phyloP scores from a whole-genome alignment of 2,888 invertebrate genomes.

The Hipparchia sbordonii region DNA sequence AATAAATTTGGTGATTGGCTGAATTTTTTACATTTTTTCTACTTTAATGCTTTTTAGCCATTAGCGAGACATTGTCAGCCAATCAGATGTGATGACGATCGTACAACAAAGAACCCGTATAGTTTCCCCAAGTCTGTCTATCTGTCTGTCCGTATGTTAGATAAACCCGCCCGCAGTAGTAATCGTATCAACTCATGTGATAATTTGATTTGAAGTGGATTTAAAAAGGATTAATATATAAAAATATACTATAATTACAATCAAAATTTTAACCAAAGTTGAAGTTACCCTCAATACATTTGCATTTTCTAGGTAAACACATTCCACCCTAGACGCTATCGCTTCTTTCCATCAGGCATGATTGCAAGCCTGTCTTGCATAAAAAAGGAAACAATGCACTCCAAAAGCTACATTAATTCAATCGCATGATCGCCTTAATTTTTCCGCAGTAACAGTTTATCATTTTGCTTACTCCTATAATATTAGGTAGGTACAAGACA shows the following conservation, averaged over 20 bases:
- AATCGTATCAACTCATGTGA: too few species aligned
- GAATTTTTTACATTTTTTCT: too few species aligned
- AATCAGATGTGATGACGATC: too few species aligned
- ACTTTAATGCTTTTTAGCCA: too few species aligned
- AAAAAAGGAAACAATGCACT: neutral
- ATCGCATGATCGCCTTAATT: conserved; percentile 16
- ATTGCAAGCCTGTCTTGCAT: neutral
- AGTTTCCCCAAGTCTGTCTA: too few species aligned
- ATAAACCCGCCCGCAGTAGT: too few species aligned
- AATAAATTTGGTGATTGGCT: too few species aligned
- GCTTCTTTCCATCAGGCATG: neutral
- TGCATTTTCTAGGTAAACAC: neutral
- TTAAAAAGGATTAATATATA: neutral
- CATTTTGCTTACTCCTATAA: conserved; percentile 9
- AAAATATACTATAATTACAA: neutral
- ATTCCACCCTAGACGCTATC: neutral
- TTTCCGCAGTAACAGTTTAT: conserved; percentile 17
- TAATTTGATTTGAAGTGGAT: too few species aligned
- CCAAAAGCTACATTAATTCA: neutral
- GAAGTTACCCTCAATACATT: neutral
- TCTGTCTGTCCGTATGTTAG: too few species aligned
- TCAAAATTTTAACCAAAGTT: neutral
- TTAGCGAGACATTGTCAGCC: too few species aligned
- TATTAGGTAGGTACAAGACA: conserved; percentile 6
- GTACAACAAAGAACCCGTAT: too few species aligned